Conservation (phyloP, 2,797 vertebrate genomes). For the Champsocephalus gunnari region DNA sequence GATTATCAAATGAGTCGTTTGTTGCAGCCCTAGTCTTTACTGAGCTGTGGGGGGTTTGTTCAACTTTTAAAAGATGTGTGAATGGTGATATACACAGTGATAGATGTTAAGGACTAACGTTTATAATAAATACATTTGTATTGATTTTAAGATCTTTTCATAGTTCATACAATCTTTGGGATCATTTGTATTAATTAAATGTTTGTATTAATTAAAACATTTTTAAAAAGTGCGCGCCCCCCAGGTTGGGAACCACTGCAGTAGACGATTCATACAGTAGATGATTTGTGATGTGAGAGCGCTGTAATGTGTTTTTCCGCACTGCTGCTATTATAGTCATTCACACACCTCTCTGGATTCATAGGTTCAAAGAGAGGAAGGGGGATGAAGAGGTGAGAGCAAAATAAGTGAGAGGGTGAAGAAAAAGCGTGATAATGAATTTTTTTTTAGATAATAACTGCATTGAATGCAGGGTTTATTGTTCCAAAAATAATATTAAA, state of each 20-base stretch:
- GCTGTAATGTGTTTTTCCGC: constrained; percentile 8
- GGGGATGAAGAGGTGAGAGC: background rate
- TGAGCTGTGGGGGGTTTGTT: no score
- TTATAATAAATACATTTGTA: no score
- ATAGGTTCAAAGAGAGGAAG: constrained; percentile 7
- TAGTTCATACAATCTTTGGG: no score
- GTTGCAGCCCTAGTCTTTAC: no score
- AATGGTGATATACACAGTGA: no score
- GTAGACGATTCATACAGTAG: background rate
- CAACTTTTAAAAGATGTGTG: no score
- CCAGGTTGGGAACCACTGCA: background rate
- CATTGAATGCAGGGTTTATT: background rate
- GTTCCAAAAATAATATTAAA: background rate
- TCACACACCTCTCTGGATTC: constrained; percentile 18
- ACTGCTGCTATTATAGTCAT: constrained; percentile 12
- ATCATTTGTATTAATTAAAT: no score
- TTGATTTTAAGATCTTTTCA: no score
- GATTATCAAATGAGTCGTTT: no score
- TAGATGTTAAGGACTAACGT: no score
- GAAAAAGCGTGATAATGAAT: background rate
- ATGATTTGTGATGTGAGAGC: constrained; percentile 31
- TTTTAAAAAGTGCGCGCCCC: no score
- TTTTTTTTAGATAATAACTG: background rate
- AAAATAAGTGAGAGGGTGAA: background rate
- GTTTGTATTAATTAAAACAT: no score